Base-by-base conservation (phyloP, 1,140 invertebrate genomes). In the Cydia strobilella region DNA sequence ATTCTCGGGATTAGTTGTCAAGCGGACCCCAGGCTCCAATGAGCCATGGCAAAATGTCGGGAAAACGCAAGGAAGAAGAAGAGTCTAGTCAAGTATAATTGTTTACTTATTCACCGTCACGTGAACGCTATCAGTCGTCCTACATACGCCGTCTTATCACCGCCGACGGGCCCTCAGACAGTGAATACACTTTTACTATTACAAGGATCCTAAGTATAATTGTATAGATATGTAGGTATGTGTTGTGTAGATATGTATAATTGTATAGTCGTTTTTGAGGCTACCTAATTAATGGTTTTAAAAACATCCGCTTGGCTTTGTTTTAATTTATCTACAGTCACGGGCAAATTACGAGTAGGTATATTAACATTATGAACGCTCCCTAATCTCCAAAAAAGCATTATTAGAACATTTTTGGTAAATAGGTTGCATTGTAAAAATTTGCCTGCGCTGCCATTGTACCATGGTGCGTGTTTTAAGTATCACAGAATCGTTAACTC, bases 101-200 rank as follows among this genome's bases (percentile, higher is more conserved):
- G n/a, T n/a, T n/a, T 23, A 59, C 23, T 59, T 59, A 23, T 54
- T 54, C 25, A 35, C 65, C 9, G 65, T 69, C 65, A 35, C 65
- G 65, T 59, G 54, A 59, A 59, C 65, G 27, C 27, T 69, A 69
- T 69, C 65, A 15, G 15, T 12, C 65, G 65, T 3, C 65, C 65
- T 35, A 69, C 15, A 18, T 69, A 35, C 65, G 65, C 27, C 27
- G 63, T 1, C 65, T 69, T 69, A 69, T 69, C 65, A 10, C 13
- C 25, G 31, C n/a, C 31, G 27, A 7, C 27, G 18, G 23, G 23
- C 25, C 25, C 65, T 35, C 65, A 69, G 65, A 69, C 65, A 18
- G 65, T 69, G 65, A 69, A 69, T 69, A 69, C 65, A 69, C 65
- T 69, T 69, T 42, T 69, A 69, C 65, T 20, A 69, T 39, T 69